These are phyloP conservation scores for Homalodisca vitripennis DNA, from an alignment of 1,140 invertebrate species.

Conservation along the genomic window DNA sequence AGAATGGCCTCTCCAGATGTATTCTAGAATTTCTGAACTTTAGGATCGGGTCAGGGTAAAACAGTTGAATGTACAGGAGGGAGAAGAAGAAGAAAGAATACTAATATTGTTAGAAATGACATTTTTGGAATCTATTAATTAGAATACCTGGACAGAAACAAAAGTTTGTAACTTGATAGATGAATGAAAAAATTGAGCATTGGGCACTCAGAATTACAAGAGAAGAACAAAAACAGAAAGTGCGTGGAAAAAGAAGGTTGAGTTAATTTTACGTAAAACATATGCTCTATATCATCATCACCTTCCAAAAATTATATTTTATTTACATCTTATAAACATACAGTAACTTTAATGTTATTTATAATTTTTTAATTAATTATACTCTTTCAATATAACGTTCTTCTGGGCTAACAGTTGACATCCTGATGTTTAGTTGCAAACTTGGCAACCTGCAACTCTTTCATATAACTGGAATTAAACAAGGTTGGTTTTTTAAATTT, in stretches of 20 bases:
- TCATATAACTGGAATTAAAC: no score
- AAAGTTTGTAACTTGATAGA: neutral
- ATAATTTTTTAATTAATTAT: no score
- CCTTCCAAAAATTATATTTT: no score
- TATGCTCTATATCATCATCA: no score
- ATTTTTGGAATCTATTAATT: slow-evolving; percentile 44
- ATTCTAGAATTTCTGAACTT: slow-evolving; percentile 43
- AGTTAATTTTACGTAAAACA: neutral
- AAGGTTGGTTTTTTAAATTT: no score
- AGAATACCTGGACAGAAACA: slow-evolving; percentile 37
- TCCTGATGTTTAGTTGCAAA: no score
- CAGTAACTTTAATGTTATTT: no score
- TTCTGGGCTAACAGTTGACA: no score
- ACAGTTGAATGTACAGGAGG: slow-evolving; percentile 49
- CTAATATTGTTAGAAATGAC: slow-evolving; percentile 51
- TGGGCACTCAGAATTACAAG: neutral
- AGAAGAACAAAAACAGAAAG: no score
- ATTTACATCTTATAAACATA: no score
- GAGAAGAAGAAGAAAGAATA: slow-evolving; percentile 49
- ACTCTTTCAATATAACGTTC: no score
- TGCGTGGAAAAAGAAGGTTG: neutral
- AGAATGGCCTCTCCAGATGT: slow-evolving; percentile 31
- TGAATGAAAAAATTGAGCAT: neutral
- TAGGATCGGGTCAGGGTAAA: slow-evolving; percentile 39
- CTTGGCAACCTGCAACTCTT: no score